phyloP scores from a whole-genome alignment of 2,888 invertebrate genomes.

The Euplexia lucipara region DNA sequence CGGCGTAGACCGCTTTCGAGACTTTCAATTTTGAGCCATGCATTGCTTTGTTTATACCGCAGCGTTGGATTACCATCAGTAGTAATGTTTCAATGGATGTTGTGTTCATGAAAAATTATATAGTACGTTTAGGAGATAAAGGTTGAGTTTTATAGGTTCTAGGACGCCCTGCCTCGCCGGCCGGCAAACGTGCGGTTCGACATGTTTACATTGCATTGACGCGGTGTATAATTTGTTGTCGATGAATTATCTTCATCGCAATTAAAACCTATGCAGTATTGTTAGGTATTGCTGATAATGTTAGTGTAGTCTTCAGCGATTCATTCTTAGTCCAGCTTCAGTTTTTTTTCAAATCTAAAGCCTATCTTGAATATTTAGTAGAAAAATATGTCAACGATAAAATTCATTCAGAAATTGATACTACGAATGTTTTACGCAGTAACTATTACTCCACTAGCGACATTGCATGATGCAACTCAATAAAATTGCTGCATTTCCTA shows the following conservation, averaged over 20 bases:
- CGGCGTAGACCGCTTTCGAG: constrained; percentile 34
- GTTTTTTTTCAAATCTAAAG: not conserved
- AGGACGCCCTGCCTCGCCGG: constrained; percentile 40
- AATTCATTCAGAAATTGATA: not conserved
- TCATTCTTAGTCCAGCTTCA: not conserved
- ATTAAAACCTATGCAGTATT: not conserved
- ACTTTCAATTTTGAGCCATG: constrained; percentile 7
- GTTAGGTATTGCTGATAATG: not conserved
- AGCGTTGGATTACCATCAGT: not conserved
- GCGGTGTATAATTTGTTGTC: constrained; percentile 28
- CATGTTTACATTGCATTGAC: constrained; percentile 70
- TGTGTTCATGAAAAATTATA: not conserved
- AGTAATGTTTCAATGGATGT: constrained; percentile 15
- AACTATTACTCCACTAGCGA: not conserved
- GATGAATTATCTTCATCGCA: not conserved
- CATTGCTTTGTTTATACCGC: constrained; percentile 33
- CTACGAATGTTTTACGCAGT: constrained; percentile 17
- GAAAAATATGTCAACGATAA: not conserved
- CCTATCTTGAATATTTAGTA: not conserved
- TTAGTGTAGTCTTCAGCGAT: not conserved
- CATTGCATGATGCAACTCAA: constrained; percentile 16
- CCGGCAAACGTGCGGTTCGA: constrained; percentile 68
- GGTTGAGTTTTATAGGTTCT: constrained; percentile 16
- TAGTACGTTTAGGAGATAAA: constrained; percentile 17
- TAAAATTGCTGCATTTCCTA: constrained; percentile 18